These are phyloP conservation scores for Platyscapa corneri DNA, from an alignment of 1,140 invertebrate genomes.

Conservation along the genomic window DNA sequence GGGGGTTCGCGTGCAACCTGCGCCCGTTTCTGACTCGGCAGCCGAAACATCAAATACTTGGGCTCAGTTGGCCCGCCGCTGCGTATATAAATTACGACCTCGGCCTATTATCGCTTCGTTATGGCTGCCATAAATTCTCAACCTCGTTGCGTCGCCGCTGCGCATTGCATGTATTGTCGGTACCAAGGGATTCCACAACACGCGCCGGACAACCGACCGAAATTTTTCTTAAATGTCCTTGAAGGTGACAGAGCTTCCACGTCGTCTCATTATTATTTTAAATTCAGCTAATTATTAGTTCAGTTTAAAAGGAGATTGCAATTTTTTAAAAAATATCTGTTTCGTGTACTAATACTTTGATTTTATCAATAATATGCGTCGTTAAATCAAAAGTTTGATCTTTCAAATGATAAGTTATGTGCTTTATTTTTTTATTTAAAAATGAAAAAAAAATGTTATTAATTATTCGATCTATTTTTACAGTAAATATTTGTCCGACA, in stretches of 20 bases:
- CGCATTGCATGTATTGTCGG: slow-evolving; percentile 25
- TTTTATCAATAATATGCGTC: no score
- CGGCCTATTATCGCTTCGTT: slow-evolving; percentile 70
- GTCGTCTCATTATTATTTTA: background rate
- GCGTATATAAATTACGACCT: slow-evolving; percentile 63
- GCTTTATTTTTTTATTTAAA: no score
- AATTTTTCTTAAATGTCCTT: background rate
- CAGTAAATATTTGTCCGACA: no score
- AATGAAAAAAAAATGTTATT: no score
- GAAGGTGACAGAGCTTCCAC: background rate
- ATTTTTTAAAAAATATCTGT: no score
- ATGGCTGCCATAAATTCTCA: slow-evolving; percentile 59
- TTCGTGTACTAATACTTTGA: no score
- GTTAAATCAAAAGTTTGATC: no score
- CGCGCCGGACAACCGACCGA: background rate
- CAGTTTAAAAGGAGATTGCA: no score
- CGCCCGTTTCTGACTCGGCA: slow-evolving; percentile 37
- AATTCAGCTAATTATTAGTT: no score
- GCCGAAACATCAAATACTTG: background rate
- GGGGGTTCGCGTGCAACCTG: slow-evolving; percentile 61
- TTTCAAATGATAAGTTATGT: no score
- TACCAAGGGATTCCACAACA: background rate
- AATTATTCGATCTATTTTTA: no score
- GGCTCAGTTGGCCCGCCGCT: no score
- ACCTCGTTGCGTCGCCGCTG: slow-evolving; percentile 58